Base-by-base conservation (phyloP, 2,888 invertebrate species). In the Idaea dimidiata region DNA sequence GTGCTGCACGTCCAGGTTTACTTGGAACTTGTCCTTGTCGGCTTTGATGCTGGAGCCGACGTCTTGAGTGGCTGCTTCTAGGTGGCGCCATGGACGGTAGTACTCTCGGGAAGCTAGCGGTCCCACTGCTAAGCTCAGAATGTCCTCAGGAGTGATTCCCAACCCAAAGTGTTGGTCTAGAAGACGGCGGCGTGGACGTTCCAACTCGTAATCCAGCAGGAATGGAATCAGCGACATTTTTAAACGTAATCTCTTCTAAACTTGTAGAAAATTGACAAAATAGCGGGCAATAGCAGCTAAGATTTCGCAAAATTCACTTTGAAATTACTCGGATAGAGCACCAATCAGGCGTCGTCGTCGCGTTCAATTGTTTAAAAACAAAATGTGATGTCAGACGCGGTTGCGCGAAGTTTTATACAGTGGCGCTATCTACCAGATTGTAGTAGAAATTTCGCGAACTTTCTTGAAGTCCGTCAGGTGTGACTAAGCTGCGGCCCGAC, bases 1-100 rank as follows among this genome's bases (percentile, higher is more conserved):
- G 72, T 96, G 95, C 68, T 95, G 95, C 6, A 97, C 96, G 77
- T 97, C 96, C 70, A 97, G 83, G 72, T 94, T 94, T 0, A 96
- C 94, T 77, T 89, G 89, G 71, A 89, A 89, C 64, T 88, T 89
- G 18, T 90, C 88, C 58, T 82, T 86, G 74, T 94, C 93, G 1
- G 86, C 79, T 59, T 91, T 89, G 67, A 95, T 92, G 71, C 88
- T 93, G 55, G 93, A 93, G 6, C 92, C 93, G 57, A 93, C 82
- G 76, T 93, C 94, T 0, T 87, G 81, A 16, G 88, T 86, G 17
- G 92, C 89, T 0, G 93, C 85, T 0, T 91, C 88, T 53, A 93
- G 75, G 65, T 93, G 92, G 61, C 89, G 83, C 89, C 90, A 89
- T 0, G 90, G 86, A 0, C 91, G 80, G 73, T 86, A 87, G 78